Percentiles rank a stretch among this genome's conserved stretches.
phyloP scores from a whole-genome alignment of 2,113 vertebrate genomes.

The Desmodus rotundus region DNA sequence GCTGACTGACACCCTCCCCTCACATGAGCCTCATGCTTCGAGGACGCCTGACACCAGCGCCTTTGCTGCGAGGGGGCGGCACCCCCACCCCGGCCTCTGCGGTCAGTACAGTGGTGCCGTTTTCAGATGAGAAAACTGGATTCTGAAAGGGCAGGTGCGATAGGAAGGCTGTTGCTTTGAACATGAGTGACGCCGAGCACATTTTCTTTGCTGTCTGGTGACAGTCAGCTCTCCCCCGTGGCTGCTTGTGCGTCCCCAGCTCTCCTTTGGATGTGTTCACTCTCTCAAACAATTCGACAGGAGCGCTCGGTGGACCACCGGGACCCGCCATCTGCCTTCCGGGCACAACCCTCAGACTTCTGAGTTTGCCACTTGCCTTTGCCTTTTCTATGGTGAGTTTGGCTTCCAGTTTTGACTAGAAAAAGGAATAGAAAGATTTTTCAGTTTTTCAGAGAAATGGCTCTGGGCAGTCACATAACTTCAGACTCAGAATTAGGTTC shows the following conservation, averaged over 20 bases:
- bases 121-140: background rate
- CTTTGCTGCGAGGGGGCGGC: too few relatives aligned
- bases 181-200: fast-evolving
- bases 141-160: background rate
- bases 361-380: background rate
- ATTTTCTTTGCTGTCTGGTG: background rate
- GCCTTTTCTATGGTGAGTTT: background rate
- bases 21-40: too few relatives aligned
- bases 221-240: background rate
- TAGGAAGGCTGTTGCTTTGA: fast-evolving
- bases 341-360: too few relatives aligned
- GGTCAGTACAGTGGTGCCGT: background rate
- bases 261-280: background rate
- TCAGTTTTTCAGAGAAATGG: too few relatives aligned
- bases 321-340: background rate
- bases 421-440: background rate
- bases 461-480: background rate
- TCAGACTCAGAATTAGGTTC: background rate
- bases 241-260: background rate
- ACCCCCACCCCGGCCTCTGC: fast-evolving
- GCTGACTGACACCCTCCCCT: too few relatives aligned
- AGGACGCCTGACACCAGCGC: too few relatives aligned
- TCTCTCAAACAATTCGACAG: too few relatives aligned
- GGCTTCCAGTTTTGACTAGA: background rate
- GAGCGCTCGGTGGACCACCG: too few relatives aligned